Base-by-base conservation (phyloP, 1,140 invertebrate genomes). In the Drosophila bocki region DNA sequence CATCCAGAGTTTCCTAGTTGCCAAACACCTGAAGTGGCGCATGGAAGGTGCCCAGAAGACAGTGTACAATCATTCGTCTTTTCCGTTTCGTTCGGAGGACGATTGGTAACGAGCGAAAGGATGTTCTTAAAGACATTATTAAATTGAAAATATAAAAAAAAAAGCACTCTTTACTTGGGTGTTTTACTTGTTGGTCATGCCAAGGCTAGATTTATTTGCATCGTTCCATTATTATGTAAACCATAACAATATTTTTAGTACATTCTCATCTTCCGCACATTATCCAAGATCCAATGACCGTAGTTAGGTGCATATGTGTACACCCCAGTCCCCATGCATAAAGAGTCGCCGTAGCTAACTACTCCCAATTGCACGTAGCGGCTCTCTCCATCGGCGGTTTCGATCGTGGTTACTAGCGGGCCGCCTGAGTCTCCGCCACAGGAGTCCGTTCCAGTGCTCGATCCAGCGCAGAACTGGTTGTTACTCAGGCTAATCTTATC, bases 1-100 rank as follows among this genome's bases (percentile, higher is more conserved):
- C 2, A 81, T 82, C 1, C 84, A 88, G 22, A 45, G 45, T 0
- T 88, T 50, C 44, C 41, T 90, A 7, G 7, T 82, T 3, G 41
- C 7, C 3, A 88, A 75, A 12, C 72, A 80, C 7, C 9, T 88
- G 0, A 63, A 54, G 32, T 90, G 84, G 85, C 85, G 70, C 6
- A 56, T 7, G 0, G 44, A 71, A 0, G 50, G 61, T 45, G 0
- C 39, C 2, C 45, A 35, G 9, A 48, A 72, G 6, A 15, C 53
- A 0, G 54, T 68, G 1, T 80, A 45, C 19, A 29, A 47, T 5
- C 71, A 78, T 68, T 17, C 42, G 13, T 6, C 54, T 32, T 45
- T 3, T n/a, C 17, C 47, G 0, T 8, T 35, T 0, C 6, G 8
- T 7, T 32, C 67, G 9, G 17, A 32, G 29, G 82, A 82, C 32